These are phyloP conservation scores for Platorchestia sp. DNA, from an alignment of 1,140 invertebrate species.

Conservation along the genomic window DNA sequence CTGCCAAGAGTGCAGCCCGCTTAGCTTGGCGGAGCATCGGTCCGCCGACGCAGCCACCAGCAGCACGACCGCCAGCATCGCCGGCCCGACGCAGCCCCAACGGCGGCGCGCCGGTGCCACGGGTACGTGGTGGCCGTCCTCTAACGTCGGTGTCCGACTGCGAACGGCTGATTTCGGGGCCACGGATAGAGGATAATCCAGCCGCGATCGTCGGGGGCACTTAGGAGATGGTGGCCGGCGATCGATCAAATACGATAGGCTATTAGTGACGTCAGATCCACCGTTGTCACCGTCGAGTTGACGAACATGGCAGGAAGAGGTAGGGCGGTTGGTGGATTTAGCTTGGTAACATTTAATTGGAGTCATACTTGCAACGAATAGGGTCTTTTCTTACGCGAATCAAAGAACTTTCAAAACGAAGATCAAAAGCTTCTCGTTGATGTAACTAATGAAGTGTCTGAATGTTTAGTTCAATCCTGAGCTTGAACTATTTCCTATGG, in stretches of 20 bases:
- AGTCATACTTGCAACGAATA: too few relatives aligned
- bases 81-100: neutral
- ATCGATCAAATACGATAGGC: neutral
- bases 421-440: too few relatives aligned
- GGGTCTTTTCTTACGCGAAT: too few relatives aligned
- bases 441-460: too few relatives aligned
- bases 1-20: neutral
- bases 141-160: neutral
- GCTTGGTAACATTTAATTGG: too few relatives aligned
- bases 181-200: neutral
- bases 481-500: too few relatives aligned
- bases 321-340: too few relatives aligned
- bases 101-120: neutral
- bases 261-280: neutral
- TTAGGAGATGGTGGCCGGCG: neutral
- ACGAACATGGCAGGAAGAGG: too few relatives aligned
- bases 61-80: slow-evolving; percentile 5
- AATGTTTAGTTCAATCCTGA: too few relatives aligned
- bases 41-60: neutral
- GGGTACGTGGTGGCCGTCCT: neutral
- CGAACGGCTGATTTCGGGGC: neutral
- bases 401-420: too few relatives aligned
- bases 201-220: neutral
- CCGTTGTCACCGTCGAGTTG: too few relatives aligned
- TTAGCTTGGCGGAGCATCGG: neutral